Base-by-base conservation (phyloP, 2,797 vertebrate genomes). In the Danio albolineatus region DNA sequence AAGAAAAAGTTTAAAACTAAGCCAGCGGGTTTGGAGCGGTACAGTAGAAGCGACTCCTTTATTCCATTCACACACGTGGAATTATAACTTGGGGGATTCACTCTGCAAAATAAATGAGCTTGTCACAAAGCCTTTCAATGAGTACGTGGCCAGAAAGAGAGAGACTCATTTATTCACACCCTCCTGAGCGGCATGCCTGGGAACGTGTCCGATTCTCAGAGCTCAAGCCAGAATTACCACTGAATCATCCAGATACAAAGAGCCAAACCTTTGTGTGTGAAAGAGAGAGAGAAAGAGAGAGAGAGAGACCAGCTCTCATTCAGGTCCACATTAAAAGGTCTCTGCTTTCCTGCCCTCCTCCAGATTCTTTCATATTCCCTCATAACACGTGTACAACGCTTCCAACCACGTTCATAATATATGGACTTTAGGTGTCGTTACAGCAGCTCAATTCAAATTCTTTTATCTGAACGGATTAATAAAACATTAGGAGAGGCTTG, bases 401-500 rank as follows among this genome's bases (percentile, higher is more conserved):
- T 48, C 21, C 49, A 72, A 56, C 36, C 71, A 21, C 54, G 41
- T 78, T 61, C 49, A 80, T 70, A 21, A 60, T 74, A 19, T 64
- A 77, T 79, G 59, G 59, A 64, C 69, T 64, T 54, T 43, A 65
- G 51, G 41, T 66, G 59, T 17, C 54, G 0, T 75, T 76, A 64
- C 17, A 56, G 43, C 7, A 1, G 28, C 21, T 76, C 62, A 62
- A 80, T 59, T 71, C n/a, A 53, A 78, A 69, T 54, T 54, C 43
- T 59, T 67, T 51, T 43, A 77, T 69, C 69, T 53, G 21, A 10
- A 6, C 7, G 2, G 72, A 73, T 79, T 79, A 81, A 79, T 83
- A 79, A 81, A 79, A 76, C 53, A 79, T 79, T 64, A 79, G 66
- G 9, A 53, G 64, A 67, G 53, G 17, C 53, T 66, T n/a, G 66